Percentiles rank a stretch among this genome's conserved stretches.
phyloP scores from a whole-genome alignment of 2,888 invertebrate species.

The Cacoxenus indagator region DNA sequence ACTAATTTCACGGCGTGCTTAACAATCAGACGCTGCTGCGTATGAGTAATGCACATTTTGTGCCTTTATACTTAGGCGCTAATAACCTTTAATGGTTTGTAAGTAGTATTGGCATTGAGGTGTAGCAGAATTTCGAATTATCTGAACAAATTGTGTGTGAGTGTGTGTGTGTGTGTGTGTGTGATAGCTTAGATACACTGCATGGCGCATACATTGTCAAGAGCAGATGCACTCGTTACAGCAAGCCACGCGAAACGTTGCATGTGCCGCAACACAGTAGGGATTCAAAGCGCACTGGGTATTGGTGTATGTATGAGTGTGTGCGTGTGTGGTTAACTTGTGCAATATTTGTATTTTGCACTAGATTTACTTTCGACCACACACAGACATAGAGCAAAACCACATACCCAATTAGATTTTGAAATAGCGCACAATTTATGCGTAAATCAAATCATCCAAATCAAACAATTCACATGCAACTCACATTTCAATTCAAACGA shows the following conservation, averaged over 20 bases:
- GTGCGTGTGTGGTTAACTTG: not conserved
- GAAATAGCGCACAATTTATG: conserved; percentile 15
- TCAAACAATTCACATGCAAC: not conserved
- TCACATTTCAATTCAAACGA: not conserved
- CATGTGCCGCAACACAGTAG: not conserved
- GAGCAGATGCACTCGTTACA: not conserved
- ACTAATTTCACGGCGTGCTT: too few relatives aligned
- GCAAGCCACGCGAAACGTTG: not conserved
- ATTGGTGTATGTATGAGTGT: not conserved
- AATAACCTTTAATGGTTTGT: not conserved
- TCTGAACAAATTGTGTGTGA: not conserved
- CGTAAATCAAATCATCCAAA: not conserved
- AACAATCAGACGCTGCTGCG: too few relatives aligned
- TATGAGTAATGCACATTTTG: not conserved
- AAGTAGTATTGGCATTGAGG: not conserved
- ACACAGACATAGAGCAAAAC: not conserved
- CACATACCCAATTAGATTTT: conserved; percentile 12
- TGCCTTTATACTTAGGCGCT: not conserved
- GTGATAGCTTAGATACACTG: too few relatives aligned
- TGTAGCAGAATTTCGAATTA: not conserved
- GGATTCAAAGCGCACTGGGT: not conserved
- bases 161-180: too few relatives aligned
- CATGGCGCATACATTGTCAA: not conserved
- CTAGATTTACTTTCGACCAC: conserved; percentile 13
- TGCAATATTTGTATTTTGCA: conserved; percentile 11